Evolutionary conservation across 2,888 invertebrate species (phyloP), one percentile per base, ranked within the genome.

Genomic region (Bugulina stolonifera): DNA sequence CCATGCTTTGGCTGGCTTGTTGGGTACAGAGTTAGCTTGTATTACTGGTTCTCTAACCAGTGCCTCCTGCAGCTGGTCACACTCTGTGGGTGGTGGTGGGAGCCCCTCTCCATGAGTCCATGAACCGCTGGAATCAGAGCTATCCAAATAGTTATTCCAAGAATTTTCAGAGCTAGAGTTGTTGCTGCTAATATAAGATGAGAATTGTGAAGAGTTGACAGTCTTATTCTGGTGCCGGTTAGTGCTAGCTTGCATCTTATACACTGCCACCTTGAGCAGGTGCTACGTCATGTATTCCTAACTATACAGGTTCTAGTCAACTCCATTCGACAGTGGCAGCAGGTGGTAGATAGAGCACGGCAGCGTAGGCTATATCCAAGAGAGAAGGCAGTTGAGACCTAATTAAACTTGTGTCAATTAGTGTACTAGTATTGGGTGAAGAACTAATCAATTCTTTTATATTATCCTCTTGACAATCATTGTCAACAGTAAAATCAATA

Each of bases 31-130:
- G 23, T 5, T 57, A 3, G 10, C 23, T n/a, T 57, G 57, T 57
- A n/a, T 57, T 10, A 52, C 52, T 52, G 18, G 52, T 22, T 52
- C 52, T 14, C 22, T 22, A 14, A 23, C 23, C 23, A 22, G n/a
- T 10, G 10, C 10, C 5, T 43, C 10, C 43, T 43, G 43, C 43
- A 10, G 10, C 43, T 43, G 43, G 10, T 43, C 43, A 43, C 43
- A 43, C 43, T 43, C 43, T 14, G 57, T 22, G 5, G 57, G 57
- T 3, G 57, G 57, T 14, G 57, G 57, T 14, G 57, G 57, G 3
- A 57, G 57, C 5, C 25, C 57, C 25, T 27, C 57, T 57, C 57
- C 57, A 14, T 27, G n/a, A 14, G n/a, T 57, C 57, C 57, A 57
- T 5, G n/a, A 25, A n/a, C 57, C 25, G n/a, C 57, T 27, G n/a